Conservation (phyloP, 2,888 invertebrate genomes). For the Pristionchus japonicus region DNA sequence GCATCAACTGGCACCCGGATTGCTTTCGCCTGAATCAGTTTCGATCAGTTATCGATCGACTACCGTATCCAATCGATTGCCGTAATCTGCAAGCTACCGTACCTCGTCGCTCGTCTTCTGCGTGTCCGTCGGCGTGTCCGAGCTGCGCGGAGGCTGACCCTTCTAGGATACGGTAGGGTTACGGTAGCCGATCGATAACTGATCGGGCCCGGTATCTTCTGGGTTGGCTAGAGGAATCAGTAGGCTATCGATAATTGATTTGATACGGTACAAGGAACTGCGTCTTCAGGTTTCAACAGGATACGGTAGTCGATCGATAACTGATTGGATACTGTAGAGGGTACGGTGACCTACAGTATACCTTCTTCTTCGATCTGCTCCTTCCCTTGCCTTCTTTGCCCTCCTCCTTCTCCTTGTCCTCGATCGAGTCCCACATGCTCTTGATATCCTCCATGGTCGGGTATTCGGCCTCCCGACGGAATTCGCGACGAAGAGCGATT, state of each 20-base stretch:
- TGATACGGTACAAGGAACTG: neutral
- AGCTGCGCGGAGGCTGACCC: neutral
- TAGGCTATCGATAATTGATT: neutral
- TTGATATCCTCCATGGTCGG: conserved; percentile 37
- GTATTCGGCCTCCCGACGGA: neutral
- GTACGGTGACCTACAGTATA: too few species aligned
- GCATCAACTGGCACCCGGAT: too few species aligned
- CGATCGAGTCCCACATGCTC: neutral
- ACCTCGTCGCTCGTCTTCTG: neutral
- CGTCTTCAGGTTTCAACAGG: too few species aligned
- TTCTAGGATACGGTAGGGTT: neutral
- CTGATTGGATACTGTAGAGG: too few species aligned
- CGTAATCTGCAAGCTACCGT: neutral
- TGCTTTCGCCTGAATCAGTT: too few species aligned
- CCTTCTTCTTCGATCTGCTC: neutral
- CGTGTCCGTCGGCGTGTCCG: neutral
- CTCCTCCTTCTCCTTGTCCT: neutral
- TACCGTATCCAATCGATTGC: too few species aligned
- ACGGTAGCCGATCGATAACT: neutral
- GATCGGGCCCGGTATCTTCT: too few species aligned
- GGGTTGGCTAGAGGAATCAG: neutral
- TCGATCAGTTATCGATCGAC: too few species aligned
- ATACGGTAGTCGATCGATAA: too few species aligned
- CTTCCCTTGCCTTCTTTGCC: too few species aligned
- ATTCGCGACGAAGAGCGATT: neutral